Evolutionary conservation across 2,797 vertebrate species (phyloP).

Genomic region (Enteromius thamalakanensis): DNA sequence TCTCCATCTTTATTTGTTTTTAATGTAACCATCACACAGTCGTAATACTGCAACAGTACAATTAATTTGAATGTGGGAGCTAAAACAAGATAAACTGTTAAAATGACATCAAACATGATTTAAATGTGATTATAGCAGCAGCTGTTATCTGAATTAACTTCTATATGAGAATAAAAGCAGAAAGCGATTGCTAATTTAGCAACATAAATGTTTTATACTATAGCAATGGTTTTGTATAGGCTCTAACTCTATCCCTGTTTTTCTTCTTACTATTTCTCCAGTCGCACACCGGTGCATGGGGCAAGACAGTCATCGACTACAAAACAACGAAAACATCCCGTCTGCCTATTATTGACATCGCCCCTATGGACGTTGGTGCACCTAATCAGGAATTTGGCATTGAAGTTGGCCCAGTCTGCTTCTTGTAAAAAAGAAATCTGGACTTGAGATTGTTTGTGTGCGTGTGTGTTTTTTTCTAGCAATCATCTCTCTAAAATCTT

Average conservation of each 20-base stretch:
- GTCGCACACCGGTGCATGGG: slow-evolving; percentile 97
- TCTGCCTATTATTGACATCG: slow-evolving; percentile 98
- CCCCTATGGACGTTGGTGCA: slow-evolving; percentile 98
- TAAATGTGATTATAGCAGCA: not conserved
- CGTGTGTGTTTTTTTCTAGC: slow-evolving; percentile 85
- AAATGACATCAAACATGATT: not conserved
- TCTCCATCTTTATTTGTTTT: not conserved
- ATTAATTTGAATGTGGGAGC: not conserved
- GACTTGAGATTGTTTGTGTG: slow-evolving; percentile 93
- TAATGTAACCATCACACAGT: not conserved
- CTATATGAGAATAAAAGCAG: not conserved
- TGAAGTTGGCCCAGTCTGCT: slow-evolving; percentile 94
- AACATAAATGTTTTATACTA: not conserved
- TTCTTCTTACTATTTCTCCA: slow-evolving; percentile 78
- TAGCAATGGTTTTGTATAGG: not conserved
- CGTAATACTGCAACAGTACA: not conserved
- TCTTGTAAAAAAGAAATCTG: slow-evolving; percentile 98
- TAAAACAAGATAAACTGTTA: not conserved
- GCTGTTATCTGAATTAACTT: not conserved
- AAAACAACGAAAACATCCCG: slow-evolving; percentile 97
- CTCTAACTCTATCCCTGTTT: slow-evolving; percentile 36
- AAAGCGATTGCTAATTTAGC: not conserved
- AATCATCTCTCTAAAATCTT: slow-evolving; percentile 92
- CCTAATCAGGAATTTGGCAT: slow-evolving; percentile 98
- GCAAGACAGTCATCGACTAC: slow-evolving; percentile 98